phyloP scores from a whole-genome alignment of 2,888 invertebrate genomes.

The Eutolmus rufibarbis region DNA sequence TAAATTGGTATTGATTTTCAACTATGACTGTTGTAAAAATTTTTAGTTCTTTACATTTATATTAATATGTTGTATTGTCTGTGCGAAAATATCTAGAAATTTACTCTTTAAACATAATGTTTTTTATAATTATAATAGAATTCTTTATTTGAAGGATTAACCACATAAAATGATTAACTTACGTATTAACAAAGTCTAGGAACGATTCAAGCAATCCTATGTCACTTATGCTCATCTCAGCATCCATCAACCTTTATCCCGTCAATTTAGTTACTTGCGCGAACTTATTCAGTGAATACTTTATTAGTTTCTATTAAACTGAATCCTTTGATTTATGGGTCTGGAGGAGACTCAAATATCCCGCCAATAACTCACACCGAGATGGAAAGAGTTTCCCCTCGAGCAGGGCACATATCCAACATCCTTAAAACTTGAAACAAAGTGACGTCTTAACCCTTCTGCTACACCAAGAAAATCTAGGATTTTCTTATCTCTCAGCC shows the following conservation, averaged over 20 bases:
- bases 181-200: background rate
- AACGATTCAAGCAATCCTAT: background rate
- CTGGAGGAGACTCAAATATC: slow-evolving; percentile 16
- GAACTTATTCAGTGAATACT: slow-evolving; percentile 13
- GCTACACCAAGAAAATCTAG: background rate
- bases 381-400: background rate
- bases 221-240: background rate
- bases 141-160: background rate
- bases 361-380: slow-evolving; percentile 10
- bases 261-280: slow-evolving; percentile 6
- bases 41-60: too few species aligned
- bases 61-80: too few species aligned
- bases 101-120: background rate
- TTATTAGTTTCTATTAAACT: slow-evolving; percentile 27
- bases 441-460: slow-evolving; percentile 21
- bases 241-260: background rate
- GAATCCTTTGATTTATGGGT: slow-evolving; percentile 34
- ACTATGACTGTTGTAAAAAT: too few species aligned
- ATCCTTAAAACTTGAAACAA: background rate
- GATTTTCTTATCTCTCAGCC: background rate
- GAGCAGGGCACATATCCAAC: background rate
- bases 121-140: background rate
- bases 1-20: too few species aligned
- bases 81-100: too few species aligned
- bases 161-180: background rate